These are phyloP conservation scores for Platygyra sinensis DNA, from an alignment of 64 coral and sea anemone genomes.

Conservation along the genomic window DNA sequence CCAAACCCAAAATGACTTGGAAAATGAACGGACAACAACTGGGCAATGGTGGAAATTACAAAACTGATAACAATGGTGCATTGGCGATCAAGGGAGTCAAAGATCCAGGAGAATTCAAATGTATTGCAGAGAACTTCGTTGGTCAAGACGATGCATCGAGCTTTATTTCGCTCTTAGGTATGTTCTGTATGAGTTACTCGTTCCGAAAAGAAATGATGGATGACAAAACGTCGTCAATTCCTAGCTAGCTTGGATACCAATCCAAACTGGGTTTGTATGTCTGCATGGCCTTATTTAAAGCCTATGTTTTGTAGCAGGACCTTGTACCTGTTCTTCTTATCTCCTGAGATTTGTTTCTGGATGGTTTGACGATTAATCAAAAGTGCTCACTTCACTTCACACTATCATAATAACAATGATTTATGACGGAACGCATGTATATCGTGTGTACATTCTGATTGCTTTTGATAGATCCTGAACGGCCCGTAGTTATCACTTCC, in stretches of 20 bases:
- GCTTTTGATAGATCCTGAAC: background rate
- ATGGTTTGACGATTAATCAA: too few relatives aligned
- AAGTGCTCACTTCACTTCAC: background rate
- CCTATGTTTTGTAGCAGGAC: too few relatives aligned
- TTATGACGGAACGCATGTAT: background rate
- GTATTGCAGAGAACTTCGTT: constrained; percentile 56
- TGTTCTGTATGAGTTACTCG: background rate
- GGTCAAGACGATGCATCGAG: constrained; percentile 62
- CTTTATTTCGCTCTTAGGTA: constrained; percentile 41
- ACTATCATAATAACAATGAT: background rate
- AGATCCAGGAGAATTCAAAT: constrained; percentile 59
- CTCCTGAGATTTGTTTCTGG: too few relatives aligned
- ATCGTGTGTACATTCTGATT: background rate
- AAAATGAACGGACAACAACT: constrained; percentile 63
- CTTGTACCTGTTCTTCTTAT: too few relatives aligned
- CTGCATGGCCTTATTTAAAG: too few relatives aligned
- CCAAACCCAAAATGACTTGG: constrained; percentile 71
- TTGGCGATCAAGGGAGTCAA: constrained; percentile 35
- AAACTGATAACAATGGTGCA: constrained; percentile 55
- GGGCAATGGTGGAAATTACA: constrained; percentile 68
- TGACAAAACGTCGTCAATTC: too few relatives aligned
- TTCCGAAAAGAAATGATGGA: too few relatives aligned
- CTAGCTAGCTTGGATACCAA: too few relatives aligned
- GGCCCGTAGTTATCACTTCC: constrained; percentile 41
- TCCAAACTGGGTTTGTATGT: too few relatives aligned